A percentile compares a stretch with the other conserved stretches of the same genome.
phyloP scores from a whole-genome alignment of 2,888 invertebrate genomes.

The Acanthosepion pharaonis region DNA sequence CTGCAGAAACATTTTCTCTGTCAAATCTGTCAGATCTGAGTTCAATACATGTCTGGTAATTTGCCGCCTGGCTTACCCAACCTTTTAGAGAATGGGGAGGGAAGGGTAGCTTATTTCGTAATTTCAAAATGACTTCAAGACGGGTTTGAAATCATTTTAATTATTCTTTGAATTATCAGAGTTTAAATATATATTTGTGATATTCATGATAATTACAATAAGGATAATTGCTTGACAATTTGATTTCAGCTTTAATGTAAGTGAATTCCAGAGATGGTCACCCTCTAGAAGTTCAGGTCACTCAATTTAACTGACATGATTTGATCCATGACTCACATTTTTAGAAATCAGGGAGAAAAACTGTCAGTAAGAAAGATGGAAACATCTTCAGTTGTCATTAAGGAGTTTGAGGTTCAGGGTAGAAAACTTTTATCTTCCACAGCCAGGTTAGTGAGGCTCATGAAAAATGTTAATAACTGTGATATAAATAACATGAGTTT shows the following conservation, averaged over 20 bases:
- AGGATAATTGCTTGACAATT: constrained; percentile 10
- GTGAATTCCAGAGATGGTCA: neutral
- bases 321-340: neutral
- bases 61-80: constrained; percentile 17
- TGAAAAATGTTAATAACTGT: neutral
- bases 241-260: constrained; percentile 2
- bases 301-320: neutral
- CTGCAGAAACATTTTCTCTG: neutral
- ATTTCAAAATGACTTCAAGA: neutral
- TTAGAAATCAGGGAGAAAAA: neutral
- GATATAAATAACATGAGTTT: too few species aligned
- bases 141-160: neutral
- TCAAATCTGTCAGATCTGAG: constrained; percentile 33
- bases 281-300: neutral
- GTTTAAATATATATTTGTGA: constrained; percentile 22
- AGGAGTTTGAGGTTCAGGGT: neutral
- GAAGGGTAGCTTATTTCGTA: neutral
- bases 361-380: neutral
- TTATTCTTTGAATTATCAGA: neutral
- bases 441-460: neutral
- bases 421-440: neutral
- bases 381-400: neutral
- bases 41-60: neutral
- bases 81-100: neutral
- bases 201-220: constrained; percentile 21